A percentile compares a stretch with the other conserved stretches of the same genome.
Evolutionary conservation across 2,113 vertebrate species (phyloP).

Genomic region (Butorides virescens): DNA sequence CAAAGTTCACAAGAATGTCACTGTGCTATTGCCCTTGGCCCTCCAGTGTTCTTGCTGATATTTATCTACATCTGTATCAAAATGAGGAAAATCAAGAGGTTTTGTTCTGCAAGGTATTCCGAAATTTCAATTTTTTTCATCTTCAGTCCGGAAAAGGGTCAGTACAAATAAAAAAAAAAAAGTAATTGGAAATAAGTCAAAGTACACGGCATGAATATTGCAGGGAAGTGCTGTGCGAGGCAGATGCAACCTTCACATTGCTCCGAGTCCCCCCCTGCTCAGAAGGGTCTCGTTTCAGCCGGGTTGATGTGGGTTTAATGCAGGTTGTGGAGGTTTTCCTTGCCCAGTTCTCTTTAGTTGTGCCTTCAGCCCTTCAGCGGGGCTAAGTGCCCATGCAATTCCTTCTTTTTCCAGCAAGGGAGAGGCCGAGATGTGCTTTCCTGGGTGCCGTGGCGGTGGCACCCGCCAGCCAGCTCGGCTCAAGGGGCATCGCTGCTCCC

Average conservation of each 20-base stretch:
- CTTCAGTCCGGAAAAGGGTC: background rate
- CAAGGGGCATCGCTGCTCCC: background rate
- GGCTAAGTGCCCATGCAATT: background rate
- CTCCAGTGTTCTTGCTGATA: background rate
- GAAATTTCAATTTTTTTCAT: background rate
- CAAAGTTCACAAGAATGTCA: background rate
- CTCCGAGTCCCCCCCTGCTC: background rate
- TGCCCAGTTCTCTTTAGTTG: background rate
- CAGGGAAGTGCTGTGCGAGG: background rate
- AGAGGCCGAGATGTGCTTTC: background rate
- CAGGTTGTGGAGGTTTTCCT: background rate
- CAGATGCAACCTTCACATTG: background rate
- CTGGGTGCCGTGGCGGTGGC: fast-evolving
- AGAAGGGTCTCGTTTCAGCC: background rate
- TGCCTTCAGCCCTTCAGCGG: background rate
- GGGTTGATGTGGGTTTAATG: background rate
- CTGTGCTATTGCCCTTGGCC: background rate
- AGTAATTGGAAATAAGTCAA: background rate
- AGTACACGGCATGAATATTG: background rate
- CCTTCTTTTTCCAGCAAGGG: background rate
- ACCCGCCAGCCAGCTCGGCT: fast-evolving
- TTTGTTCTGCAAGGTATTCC: background rate
- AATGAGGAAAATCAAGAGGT: background rate
- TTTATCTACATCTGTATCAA: background rate
- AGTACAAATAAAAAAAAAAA: background rate